Conservation (phyloP, 2,113 vertebrate genomes). For the Catharus bicknelli region DNA sequence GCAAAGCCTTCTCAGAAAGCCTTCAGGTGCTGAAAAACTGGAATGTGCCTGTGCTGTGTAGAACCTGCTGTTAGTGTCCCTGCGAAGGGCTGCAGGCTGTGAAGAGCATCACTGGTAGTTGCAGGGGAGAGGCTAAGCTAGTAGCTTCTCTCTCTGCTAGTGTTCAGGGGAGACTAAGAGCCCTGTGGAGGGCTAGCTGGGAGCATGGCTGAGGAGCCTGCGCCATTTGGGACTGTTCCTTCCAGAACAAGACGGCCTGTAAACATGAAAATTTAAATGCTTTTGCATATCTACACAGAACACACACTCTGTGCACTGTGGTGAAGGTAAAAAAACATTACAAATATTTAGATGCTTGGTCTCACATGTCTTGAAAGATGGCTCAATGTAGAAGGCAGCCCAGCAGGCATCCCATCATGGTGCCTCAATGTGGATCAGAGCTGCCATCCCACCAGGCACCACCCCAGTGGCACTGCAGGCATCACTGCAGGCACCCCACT, state of each 20-base stretch:
- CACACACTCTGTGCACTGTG: background rate
- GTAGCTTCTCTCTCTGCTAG: background rate
- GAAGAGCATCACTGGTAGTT: background rate
- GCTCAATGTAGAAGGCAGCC: background rate
- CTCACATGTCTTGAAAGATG: background rate
- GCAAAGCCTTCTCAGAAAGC: background rate
- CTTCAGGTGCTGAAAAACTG: background rate
- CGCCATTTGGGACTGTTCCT: accelerated
- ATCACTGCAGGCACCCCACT: background rate
- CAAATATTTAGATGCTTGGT: background rate
- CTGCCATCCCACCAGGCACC: background rate
- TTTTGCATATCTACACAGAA: background rate
- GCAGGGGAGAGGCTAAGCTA: background rate
- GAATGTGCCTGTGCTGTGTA: background rate
- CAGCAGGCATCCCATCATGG: background rate
- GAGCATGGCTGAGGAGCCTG: background rate
- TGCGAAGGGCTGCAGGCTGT: background rate
- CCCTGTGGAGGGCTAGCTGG: background rate
- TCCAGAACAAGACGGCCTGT: background rate
- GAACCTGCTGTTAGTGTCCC: background rate
- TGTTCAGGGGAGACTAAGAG: background rate
- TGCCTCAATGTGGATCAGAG: background rate
- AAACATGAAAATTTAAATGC: background rate
- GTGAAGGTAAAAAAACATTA: background rate
- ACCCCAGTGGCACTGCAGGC: background rate